phyloP scores from a whole-genome alignment of 2,113 vertebrate species.

The Oryzias celebensis region DNA sequence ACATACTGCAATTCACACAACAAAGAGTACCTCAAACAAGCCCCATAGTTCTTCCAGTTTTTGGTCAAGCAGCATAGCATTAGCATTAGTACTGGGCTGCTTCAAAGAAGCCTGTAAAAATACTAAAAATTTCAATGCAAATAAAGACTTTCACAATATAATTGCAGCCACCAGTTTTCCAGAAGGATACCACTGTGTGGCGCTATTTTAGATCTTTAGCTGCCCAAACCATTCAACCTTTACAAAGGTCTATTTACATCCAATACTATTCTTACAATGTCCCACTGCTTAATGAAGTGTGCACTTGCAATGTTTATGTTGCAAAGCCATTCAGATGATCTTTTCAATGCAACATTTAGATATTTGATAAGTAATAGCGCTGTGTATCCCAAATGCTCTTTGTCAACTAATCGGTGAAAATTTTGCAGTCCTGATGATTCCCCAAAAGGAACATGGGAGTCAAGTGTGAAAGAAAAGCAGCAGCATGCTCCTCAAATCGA shows the following conservation, averaged over 20 bases:
- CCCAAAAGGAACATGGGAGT: conserved; percentile 22
- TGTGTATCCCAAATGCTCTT: conserved; percentile 12
- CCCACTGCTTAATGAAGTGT: conserved; percentile 18
- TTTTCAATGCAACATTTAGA: conserved; percentile 30
- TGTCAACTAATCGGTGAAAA: conserved; percentile 28
- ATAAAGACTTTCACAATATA: no score
- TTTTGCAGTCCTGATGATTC: conserved; percentile 9
- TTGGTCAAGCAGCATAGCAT: no score
- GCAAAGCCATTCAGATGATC: conserved; percentile 30
- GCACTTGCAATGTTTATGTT: conserved; percentile 27
- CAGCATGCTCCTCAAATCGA: conserved; percentile 18
- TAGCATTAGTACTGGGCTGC: no score
- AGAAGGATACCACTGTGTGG: no score
- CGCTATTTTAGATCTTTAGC: no score
- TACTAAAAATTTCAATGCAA: no score
- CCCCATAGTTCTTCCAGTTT: no score
- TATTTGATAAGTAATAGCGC: conserved; percentile 24
- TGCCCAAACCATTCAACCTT: not conserved
- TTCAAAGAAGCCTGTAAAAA: no score
- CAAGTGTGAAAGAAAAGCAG: conserved; percentile 34
- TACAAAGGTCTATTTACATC: conserved; percentile 22
- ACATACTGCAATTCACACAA: no score
- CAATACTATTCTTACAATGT: conserved; percentile 17
- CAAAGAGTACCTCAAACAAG: no score
- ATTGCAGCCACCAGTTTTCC: no score